Base-by-base conservation (phyloP, 1,140 invertebrate genomes). In the Drosophila oshimai region DNA sequence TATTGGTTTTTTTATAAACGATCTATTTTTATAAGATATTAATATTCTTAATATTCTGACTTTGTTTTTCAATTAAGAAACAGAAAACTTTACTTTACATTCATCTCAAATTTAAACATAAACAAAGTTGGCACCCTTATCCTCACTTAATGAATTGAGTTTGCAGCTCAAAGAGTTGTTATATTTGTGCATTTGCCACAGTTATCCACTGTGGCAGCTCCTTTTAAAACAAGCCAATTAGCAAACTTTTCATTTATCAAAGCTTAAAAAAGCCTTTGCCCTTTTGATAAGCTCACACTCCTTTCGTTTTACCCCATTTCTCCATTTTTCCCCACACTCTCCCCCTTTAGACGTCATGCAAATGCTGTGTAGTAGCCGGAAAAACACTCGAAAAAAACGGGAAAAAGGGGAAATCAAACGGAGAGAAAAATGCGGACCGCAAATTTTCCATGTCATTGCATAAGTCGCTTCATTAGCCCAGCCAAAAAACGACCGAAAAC, bases 401-500 rank as follows among this genome's bases (percentile, higher is more conserved):
- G 20, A n/a, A 34, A 13, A 33, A 18, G 15, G n/a, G n/a, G 45
- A 74, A 75, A 47, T 64, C 34, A 64, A 54, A 57, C 53, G 46
- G 4, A 53, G 31, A 39, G 54, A 53, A 58, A 78, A 69, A 70
- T 64, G 26, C 41, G 39, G 29, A 76, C 80, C 80, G 72, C 75
- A 86, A 76, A 86, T 80, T 86, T 86, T 80, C 80, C 80, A 86
- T 86, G 81, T 86, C 81, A 86, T 68, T 86, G 80, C 80, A 87
- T 80, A 87, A 87, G 80, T 80, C 76, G 75, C 80, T 86, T 86
- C 80, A 86, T 86, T 86, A 86, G 80, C 76, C 61, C 57, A 55
- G 50, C 76, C 22, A 57, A 76, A 24, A 68, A 37, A 10, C 15
- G 18, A 45, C 26, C 37, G 15, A 22, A 31, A 36, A 31, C 58